phyloP scores from a whole-genome alignment of 2,113 vertebrate species.

The Leptocoma aspasia region DNA sequence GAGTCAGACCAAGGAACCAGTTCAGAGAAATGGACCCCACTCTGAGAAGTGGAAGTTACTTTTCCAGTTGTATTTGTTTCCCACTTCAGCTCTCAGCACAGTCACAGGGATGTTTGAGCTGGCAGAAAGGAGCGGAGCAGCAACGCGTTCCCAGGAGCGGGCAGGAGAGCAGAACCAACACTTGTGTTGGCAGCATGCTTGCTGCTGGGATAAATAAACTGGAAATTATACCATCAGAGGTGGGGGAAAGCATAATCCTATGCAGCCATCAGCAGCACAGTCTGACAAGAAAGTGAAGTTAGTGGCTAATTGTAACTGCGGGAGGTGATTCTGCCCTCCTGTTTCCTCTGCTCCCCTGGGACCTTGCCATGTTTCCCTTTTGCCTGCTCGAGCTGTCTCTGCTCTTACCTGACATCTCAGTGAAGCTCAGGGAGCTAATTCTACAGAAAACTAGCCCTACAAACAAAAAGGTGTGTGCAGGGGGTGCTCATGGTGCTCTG shows the following conservation, averaged over 20 bases:
- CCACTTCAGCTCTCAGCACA: not conserved
- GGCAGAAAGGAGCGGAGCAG: not conserved
- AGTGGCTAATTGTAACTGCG: no score
- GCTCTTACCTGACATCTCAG: not conserved
- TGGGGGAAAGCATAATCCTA: not conserved
- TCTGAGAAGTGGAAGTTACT: not conserved
- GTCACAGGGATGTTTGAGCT: not conserved
- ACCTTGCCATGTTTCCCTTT: not conserved
- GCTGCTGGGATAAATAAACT: not conserved
- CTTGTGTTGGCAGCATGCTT: not conserved
- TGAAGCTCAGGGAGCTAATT: not conserved
- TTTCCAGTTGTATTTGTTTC: not conserved
- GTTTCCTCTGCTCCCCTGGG: not conserved
- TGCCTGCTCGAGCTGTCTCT: not conserved
- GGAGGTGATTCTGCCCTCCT: not conserved
- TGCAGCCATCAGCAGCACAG: not conserved
- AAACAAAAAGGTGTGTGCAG: rapidly evolving
- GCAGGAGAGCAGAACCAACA: not conserved
- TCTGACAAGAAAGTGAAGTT: not conserved
- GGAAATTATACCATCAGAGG: not conserved
- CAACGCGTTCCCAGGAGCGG: rapidly evolving
- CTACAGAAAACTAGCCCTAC: not conserved
- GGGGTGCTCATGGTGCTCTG: not conserved
- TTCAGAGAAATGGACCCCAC: not conserved
- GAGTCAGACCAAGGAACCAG: not conserved